Percentiles rank a stretch among this genome's conserved stretches.
These are phyloP conservation scores for Pachliopta kotzebuea DNA, from an alignment of 2,888 invertebrate genomes.

Conservation along the genomic window DNA sequence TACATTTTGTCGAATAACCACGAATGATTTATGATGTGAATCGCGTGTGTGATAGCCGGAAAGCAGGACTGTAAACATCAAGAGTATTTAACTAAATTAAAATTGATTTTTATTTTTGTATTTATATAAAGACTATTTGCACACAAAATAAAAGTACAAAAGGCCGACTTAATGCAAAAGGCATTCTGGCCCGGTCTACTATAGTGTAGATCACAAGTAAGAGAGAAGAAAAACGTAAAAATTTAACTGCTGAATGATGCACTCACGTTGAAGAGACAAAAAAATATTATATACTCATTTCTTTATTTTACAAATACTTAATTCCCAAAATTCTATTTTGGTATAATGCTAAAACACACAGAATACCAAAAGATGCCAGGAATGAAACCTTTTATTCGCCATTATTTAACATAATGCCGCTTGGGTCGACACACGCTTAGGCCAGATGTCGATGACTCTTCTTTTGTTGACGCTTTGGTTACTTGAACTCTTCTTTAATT, in stretches of 20 bases:
- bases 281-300: not conserved
- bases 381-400: constrained; percentile 15
- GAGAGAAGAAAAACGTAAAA: too few relatives aligned
- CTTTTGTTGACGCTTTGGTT: constrained; percentile 24
- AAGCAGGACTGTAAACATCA: constrained; percentile 81
- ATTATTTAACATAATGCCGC: constrained; percentile 8
- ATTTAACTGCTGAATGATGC: too few relatives aligned
- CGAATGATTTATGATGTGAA: constrained; percentile 90
- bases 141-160: too few relatives aligned
- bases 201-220: too few relatives aligned
- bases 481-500: constrained; percentile 17
- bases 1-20: constrained; percentile 91
- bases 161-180: too few relatives aligned
- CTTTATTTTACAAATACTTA: not conserved
- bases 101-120: too few relatives aligned
- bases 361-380: constrained; percentile 2
- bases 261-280: not conserved
- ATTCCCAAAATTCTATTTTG: not conserved
- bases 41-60: constrained; percentile 86
- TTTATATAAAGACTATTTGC: too few relatives aligned
- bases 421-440: constrained; percentile 20
- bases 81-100: not conserved
- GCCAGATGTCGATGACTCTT: constrained; percentile 18
- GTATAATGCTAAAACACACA: not conserved
- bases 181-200: too few relatives aligned